A percentile compares a stretch with the other conserved stretches of the same genome.
These are phyloP conservation scores for Echeneis naucrates DNA, from an alignment of 2,797 vertebrate genomes.

Conservation along the genomic window DNA sequence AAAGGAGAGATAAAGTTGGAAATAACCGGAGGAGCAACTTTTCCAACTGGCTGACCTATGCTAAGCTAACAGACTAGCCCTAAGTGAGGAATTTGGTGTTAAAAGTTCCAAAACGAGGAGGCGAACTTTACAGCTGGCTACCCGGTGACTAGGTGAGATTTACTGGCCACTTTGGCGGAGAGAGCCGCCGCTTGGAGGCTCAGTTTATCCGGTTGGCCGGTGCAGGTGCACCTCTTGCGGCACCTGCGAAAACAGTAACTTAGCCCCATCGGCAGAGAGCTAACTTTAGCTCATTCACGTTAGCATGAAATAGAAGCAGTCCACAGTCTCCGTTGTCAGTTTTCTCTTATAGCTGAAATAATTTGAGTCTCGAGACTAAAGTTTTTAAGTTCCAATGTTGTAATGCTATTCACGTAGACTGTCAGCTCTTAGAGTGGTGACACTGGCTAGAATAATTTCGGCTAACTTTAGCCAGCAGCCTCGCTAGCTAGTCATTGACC, in stretches of 20 bases:
- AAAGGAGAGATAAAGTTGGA: slow-evolving; percentile 36
- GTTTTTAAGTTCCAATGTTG: background rate
- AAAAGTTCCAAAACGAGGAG: slow-evolving; percentile 30
- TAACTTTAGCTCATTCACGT: slow-evolving; percentile 60
- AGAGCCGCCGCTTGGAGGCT: slow-evolving; percentile 14
- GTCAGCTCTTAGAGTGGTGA: background rate
- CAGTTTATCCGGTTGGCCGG: slow-evolving; percentile 20
- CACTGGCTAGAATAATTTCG: background rate
- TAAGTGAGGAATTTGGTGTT: slow-evolving; percentile 47
- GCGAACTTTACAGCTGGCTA: background rate
- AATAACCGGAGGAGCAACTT: slow-evolving; percentile 66
- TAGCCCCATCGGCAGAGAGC: slow-evolving; percentile 51
- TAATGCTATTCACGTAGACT: background rate
- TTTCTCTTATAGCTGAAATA: background rate
- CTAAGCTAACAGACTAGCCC: slow-evolving; percentile 77
- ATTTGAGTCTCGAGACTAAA: background rate
- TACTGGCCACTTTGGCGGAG: background rate
- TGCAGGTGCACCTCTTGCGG: slow-evolving; percentile 80
- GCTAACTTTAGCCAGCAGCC: slow-evolving; percentile 39
- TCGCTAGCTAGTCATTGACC: slow-evolving; percentile 59
- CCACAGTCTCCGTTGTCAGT: too few relatives aligned
- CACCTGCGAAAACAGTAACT: slow-evolving; percentile 76
- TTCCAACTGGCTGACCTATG: slow-evolving; percentile 67
- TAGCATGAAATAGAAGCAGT: slow-evolving; percentile 36
- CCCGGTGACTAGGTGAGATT: background rate